Evolutionary conservation across 2,113 vertebrate genomes (phyloP).

Genomic region (Vombatus ursinus): DNA sequence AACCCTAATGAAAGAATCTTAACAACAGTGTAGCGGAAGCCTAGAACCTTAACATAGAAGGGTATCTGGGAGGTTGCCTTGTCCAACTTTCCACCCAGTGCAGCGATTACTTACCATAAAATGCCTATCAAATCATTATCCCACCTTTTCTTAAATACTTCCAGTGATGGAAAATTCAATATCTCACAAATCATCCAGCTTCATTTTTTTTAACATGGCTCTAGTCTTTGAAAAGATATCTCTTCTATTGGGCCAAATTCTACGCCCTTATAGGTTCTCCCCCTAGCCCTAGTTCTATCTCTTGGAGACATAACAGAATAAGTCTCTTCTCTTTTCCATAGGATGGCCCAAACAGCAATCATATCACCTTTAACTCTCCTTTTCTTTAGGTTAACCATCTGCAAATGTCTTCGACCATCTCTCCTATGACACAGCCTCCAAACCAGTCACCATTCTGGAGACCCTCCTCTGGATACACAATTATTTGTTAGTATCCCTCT

Average conservation of each 20-base stretch:
- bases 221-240: neutral
- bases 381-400: neutral
- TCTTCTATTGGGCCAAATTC: neutral
- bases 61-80: too few species aligned
- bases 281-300: neutral
- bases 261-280: neutral
- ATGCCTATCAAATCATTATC: too few species aligned
- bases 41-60: neutral
- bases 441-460: neutral
- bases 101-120: neutral
- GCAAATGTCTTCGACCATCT: neutral
- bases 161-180: too few species aligned
- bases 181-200: accelerated
- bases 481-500: neutral
- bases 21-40: neutral
- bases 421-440: neutral
- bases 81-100: accelerated
- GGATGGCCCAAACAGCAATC: neutral
- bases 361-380: neutral
- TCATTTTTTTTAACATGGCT: neutral
- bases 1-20: neutral
- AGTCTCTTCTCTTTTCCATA: neutral
- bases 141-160: neutral
- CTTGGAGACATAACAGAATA: neutral
- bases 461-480: neutral